Evolutionary conservation across 2,888 invertebrate genomes (phyloP).

Genomic region (Chironomus tentans): DNA sequence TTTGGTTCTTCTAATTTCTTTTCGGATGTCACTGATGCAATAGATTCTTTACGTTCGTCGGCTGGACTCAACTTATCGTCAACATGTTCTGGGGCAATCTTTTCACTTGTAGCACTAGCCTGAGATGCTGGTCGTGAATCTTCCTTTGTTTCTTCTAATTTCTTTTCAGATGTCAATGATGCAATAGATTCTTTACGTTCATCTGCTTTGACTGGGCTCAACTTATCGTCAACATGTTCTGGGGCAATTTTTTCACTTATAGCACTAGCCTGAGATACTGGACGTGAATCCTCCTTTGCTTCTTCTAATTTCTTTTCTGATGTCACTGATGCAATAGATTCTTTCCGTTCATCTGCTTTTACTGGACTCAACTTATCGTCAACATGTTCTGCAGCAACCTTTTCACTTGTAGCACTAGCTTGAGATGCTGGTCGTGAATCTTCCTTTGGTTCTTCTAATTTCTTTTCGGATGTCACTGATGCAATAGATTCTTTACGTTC

Average conservation of each 20-base stretch:
- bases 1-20: not conserved
- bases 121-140: too few relatives aligned
- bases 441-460: too few relatives aligned
- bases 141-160: too few relatives aligned
- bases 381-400: too few relatives aligned
- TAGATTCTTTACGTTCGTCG: not conserved
- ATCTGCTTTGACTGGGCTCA: not conserved
- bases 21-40: not conserved
- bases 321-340: not conserved
- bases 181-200: slow-evolving; percentile 1
- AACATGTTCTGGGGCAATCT: not conserved
- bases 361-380: too few relatives aligned
- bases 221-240: not conserved
- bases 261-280: slow-evolving; percentile 25
- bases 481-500: slow-evolving; percentile 6
- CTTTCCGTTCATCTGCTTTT: too few relatives aligned
- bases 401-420: too few relatives aligned
- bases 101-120: too few relatives aligned
- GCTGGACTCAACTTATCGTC: too few relatives aligned
- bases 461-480: too few relatives aligned
- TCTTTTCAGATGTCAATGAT: too few relatives aligned
- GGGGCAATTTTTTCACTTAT: not conserved
- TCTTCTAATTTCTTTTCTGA: slow-evolving; percentile 1
- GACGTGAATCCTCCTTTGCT: slow-evolving; percentile 15
- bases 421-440: too few relatives aligned